Percentiles rank a stretch among this genome's conserved stretches.
phyloP scores from a whole-genome alignment of 1,140 invertebrate genomes.

The Cotesia typhae region DNA sequence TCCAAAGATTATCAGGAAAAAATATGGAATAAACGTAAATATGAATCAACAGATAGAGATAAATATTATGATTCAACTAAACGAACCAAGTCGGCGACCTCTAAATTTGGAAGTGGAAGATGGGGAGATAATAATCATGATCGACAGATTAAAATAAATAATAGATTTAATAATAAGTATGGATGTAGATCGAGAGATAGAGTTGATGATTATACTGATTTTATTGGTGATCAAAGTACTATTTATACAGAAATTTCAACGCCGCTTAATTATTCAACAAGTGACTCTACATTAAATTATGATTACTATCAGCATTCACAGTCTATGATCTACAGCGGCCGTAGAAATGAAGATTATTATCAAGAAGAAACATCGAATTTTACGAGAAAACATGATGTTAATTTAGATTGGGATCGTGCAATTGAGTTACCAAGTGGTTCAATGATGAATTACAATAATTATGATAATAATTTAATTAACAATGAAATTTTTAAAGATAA shows the following conservation, averaged over 20 bases:
- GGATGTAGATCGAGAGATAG: slow-evolving; percentile 24
- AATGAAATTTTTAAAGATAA: neutral
- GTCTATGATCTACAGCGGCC: neutral
- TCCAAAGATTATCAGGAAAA: slow-evolving; percentile 20
- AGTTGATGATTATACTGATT: neutral
- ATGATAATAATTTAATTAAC: neutral
- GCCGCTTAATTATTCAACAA: neutral
- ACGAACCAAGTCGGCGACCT: neutral
- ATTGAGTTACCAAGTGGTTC: slow-evolving; percentile 12
- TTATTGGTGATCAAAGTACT: slow-evolving; percentile 18
- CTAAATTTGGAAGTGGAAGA: too few relatives aligned
- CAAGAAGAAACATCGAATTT: neutral
- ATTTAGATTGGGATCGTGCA: slow-evolving; percentile 22
- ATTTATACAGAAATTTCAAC: slow-evolving; percentile 13
- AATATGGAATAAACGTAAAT: slow-evolving; percentile 18
- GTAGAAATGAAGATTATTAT: neutral
- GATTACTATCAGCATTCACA: slow-evolving; percentile 7
- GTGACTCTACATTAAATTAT: slow-evolving; percentile 9
- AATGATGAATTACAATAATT: slow-evolving; percentile 12
- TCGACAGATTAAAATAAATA: neutral
- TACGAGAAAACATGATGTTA: neutral
- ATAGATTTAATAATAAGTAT: slow-evolving; percentile 19
- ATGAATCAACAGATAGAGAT: slow-evolving; percentile 35
- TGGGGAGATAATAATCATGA: too few relatives aligned
- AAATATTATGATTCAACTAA: slow-evolving; percentile 17